Evolutionary conservation across 1,140 invertebrate species (phyloP).

Genomic region (Zeugodacus cucurbitae): DNA sequence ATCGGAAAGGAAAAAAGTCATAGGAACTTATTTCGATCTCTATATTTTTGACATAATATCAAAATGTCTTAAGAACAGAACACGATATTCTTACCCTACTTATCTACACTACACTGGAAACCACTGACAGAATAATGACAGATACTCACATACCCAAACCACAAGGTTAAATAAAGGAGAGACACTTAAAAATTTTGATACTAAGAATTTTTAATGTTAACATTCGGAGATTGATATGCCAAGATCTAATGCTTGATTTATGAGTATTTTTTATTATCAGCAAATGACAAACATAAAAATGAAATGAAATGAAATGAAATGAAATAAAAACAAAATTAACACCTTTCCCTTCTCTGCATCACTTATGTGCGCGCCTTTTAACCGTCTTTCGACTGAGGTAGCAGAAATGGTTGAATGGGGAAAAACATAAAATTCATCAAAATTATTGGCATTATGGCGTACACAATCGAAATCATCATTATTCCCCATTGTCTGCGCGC

Average conservation of each 20-base stretch:
- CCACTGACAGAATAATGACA: no score
- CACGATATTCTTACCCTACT: no score
- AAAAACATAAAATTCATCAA: neutral
- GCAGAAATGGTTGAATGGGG: no score
- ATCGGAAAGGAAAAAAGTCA: no score
- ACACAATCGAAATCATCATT: neutral
- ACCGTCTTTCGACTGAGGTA: neutral
- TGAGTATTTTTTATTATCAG: neutral
- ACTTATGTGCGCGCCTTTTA: neutral
- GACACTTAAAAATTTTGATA: no score
- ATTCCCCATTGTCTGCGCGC: neutral
- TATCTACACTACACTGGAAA: no score
- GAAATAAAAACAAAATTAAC: neutral
- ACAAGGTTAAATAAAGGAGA: no score
- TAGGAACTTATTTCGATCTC: no score
- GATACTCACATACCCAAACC: no score
- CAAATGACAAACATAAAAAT: neutral
- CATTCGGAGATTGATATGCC: neutral
- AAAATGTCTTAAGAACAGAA: no score
- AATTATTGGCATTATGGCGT: neutral
- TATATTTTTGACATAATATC: no score
- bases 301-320: neutral
- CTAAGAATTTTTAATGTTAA: neutral
- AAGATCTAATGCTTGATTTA: conserved; percentile 9
- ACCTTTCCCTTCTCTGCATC: neutral